Evolutionary conservation across 2,113 vertebrate genomes (phyloP), one percentile per base, ranked within the genome.

Genomic region (Motacilla alba): DNA sequence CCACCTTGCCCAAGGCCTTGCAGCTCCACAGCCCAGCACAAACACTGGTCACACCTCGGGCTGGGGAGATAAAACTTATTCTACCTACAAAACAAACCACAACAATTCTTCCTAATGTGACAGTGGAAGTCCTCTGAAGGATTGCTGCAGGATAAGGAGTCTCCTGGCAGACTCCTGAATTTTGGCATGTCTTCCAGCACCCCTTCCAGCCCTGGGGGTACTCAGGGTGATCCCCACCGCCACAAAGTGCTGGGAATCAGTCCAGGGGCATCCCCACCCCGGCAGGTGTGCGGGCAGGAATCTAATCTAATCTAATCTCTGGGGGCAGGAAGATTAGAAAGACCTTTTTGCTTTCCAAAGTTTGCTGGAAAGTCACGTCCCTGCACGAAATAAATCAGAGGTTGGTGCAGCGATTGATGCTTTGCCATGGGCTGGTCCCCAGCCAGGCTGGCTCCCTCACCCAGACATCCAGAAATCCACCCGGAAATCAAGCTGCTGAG

Each of bases 41-140:
- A 47, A 20, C 8, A 5, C 2, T 1, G 50, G 6, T 9, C 35
- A 52, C 3, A 1, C 6, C 3, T 49, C 6, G 46, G 44, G 16
- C 58, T 14, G 60, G 43, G 68, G 10, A 13, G 43, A 4, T 12
- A 13, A 53, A 22, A 1, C 9, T 43, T 5, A 11, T 53, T 31
- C 62, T 37, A 41, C 46, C 55, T 15, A 2, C 35, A 18, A 62
- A 30, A 30, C 39, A 39, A 68, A 59, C 10, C 4, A 13, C n/a
- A 64, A 23, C 50, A 67, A 26, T 6, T 15, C 46, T 14, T 35
- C 66, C 47, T 30, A 1, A 13, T 10, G 0, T 0, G 1, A 13
- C 41, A 19, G 7, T 0, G 2, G 67, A 60, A 64, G 72, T 3
- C 49, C 35, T 47, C 74, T 11, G 74, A 24, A 60, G 72, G 44